These are phyloP conservation scores for Osedax frankpressi DNA, from an alignment of 2,888 invertebrate genomes.

Conservation along the genomic window DNA sequence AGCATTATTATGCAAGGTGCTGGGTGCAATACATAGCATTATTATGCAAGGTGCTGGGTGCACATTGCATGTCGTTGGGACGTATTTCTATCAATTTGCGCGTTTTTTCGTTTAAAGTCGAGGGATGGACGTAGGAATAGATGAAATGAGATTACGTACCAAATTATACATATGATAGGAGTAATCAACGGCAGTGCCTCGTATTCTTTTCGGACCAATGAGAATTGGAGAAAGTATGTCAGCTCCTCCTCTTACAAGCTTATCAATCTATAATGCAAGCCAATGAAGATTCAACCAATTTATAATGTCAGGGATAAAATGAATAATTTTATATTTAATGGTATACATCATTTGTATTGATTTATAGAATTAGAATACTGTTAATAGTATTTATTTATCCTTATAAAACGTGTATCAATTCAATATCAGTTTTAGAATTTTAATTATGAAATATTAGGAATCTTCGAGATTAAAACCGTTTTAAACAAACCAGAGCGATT, in stretches of 20 bases:
- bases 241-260: conserved; percentile 39
- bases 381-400: not conserved
- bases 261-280: conserved; percentile 44
- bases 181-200: conserved; percentile 44
- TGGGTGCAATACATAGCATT: no score
- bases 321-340: no score
- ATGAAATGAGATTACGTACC: conserved; percentile 29
- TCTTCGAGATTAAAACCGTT: not conserved
- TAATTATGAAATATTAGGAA: not conserved
- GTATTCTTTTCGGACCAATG: conserved; percentile 40
- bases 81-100: no score
- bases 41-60: no score
- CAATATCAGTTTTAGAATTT: not conserved
- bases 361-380: not conserved
- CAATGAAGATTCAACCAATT: no score
- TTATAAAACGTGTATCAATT: not conserved
- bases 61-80: no score
- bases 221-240: conserved; percentile 40
- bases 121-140: not conserved
- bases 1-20: no score
- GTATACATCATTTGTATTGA: no score
- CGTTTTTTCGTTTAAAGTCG: no score
- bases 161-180: conserved; percentile 44
- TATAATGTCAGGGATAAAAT: no score
- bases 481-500: conserved; percentile 34